phyloP scores from a whole-genome alignment of 1,140 invertebrate species.

The Drosophila bifasciata region DNA sequence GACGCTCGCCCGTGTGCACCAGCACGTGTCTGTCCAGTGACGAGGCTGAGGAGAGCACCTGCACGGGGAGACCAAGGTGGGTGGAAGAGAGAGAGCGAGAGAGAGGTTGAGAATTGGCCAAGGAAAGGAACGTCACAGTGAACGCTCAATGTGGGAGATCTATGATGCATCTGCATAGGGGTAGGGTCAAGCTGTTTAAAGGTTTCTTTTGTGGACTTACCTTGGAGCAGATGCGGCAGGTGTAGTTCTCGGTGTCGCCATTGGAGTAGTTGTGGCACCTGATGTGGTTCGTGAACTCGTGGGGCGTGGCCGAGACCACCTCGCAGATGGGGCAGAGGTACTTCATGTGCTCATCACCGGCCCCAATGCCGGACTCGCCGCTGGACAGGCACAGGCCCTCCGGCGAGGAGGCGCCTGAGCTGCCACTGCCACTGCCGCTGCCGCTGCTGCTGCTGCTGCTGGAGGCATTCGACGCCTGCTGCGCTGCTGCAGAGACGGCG shows the following conservation, averaged over 20 bases:
- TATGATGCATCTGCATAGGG: no score
- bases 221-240: slow-evolving; percentile 85
- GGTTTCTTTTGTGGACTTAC: slow-evolving; percentile 55
- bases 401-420: slow-evolving; percentile 70
- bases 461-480: not conserved
- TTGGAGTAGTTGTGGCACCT: slow-evolving; percentile 87
- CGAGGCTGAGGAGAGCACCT: slow-evolving; percentile 90
- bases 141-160: not conserved
- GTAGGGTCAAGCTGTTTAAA: no score
- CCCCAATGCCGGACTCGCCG: slow-evolving; percentile 74
- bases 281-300: slow-evolving; percentile 89
- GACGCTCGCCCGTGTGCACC: slow-evolving; percentile 90
- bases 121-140: not conserved
- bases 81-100: not conserved
- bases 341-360: slow-evolving; percentile 83
- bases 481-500: not conserved
- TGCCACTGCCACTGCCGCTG: slow-evolving; percentile 25
- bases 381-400: slow-evolving; percentile 69
- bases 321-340: slow-evolving; percentile 88
- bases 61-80: slow-evolving; percentile 18
- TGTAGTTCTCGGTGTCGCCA: slow-evolving; percentile 85
- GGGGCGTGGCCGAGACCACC: slow-evolving; percentile 86
- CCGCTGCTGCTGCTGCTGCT: slow-evolving; percentile 19
- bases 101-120: not conserved
- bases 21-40: slow-evolving; percentile 91